Evolutionary conservation across 2,888 invertebrate genomes (phyloP).

Genomic region (Lapara coniferarum): DNA sequence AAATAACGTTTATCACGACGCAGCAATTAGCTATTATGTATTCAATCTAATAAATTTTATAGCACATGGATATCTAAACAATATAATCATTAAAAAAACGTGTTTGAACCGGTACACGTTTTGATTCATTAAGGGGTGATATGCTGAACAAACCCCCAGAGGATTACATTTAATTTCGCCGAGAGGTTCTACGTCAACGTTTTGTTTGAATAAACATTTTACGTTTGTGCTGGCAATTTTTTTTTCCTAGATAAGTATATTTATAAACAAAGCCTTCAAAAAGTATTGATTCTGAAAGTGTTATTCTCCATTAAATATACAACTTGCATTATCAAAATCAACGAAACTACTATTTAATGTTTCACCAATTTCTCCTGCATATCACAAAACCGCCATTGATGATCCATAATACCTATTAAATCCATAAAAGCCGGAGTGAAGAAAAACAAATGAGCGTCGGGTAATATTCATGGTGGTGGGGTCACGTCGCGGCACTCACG

Average conservation of each 20-base stretch:
- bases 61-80: background rate
- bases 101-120: background rate
- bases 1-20: too few relatives aligned
- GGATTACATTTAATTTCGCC: conserved; percentile 11
- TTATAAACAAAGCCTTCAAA: background rate
- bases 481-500: conserved; percentile 62
- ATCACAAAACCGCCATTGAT: background rate
- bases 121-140: conserved; percentile 8
- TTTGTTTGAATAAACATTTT: background rate
- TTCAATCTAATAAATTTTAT: too few relatives aligned
- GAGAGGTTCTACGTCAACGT: conserved; percentile 4
- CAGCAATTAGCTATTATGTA: too few relatives aligned
- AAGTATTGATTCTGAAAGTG: background rate
- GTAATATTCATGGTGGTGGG: conserved; percentile 52
- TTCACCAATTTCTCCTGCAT: too few relatives aligned
- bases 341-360: too few relatives aligned
- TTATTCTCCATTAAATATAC: too few relatives aligned
- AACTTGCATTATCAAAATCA: too few relatives aligned
- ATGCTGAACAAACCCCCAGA: background rate
- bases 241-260: background rate
- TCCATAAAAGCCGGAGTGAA: conserved; percentile 8
- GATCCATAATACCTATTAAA: background rate
- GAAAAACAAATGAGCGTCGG: conserved; percentile 51
- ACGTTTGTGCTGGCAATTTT: background rate
- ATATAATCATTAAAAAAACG: background rate